Evolutionary conservation across 2,888 invertebrate species (phyloP), one percentile per base, ranked within the genome.

Genomic region (Eupeodes luniger): DNA sequence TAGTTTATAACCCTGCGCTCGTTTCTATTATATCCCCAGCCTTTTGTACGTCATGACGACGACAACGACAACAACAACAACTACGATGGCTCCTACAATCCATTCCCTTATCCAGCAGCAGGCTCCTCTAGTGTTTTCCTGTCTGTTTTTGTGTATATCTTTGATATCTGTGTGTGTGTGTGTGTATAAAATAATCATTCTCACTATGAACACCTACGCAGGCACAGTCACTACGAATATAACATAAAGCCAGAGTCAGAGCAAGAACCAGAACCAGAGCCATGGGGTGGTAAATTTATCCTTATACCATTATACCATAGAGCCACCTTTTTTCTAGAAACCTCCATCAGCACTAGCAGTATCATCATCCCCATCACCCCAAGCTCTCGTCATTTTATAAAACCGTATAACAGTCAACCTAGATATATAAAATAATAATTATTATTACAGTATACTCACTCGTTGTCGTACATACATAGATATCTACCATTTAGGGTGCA

Each of bases 331-430:
- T 69, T 70, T 70, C 75, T 40, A 55, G 69, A 82, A 75, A 57
- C 69, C 78, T 69, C 78, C 12, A 14, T 6, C 77, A 81, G 70
- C 82, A 82, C 47, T 40, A 69, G 74, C 62, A 70, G 75, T 83
- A 87, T 83, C 69, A 76, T 78, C 27, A 27, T 79, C 64, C 19
- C 69, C 66, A 79, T 72, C 86, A 87, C 70, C 86, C 66, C 79
- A 72, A 83, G 83, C 83, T 80, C 80, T 85, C 85, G 75, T 81
- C 81, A 75, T 88, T 85, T 88, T 88, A 88, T 88, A 84, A 87
- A 84, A 83, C 80, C 84, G 87, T 87, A 87, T 87, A 88, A 88
- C 88, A 88, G 88, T 85, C 81, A 87, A 85, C 84, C 84, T 88
- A 81, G 72, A 81, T 88, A 85, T 81, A 88, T 88, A 88, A 85